Evolutionary conservation across 2,888 invertebrate species (phyloP).

Genomic region (Tetragonula carbonaria): DNA sequence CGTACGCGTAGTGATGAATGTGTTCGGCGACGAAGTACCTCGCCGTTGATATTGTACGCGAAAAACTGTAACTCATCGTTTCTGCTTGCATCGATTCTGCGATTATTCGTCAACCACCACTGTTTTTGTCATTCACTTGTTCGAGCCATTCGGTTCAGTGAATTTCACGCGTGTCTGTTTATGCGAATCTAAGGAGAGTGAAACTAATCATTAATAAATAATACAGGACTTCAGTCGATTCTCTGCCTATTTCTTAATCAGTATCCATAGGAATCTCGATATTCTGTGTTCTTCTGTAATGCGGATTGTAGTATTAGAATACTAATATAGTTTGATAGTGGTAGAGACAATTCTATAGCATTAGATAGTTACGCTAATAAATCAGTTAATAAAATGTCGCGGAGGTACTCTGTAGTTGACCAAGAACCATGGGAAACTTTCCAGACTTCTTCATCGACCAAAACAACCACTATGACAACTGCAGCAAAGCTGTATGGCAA

Average conservation of each 20-base stretch:
- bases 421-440: slow-evolving; percentile 80
- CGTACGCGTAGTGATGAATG: slow-evolving; percentile 34
- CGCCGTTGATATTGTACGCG: slow-evolving; percentile 27
- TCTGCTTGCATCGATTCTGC: not conserved
- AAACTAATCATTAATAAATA: slow-evolving; percentile 9
- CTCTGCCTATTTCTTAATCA: not conserved
- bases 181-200: slow-evolving; percentile 17
- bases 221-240: not conserved
- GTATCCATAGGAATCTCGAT: not conserved
- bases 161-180: slow-evolving; percentile 7
- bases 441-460: slow-evolving; percentile 95
- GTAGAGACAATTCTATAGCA: not conserved
- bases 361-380: not conserved
- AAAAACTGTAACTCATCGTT: slow-evolving; percentile 28
- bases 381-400: slow-evolving; percentile 55
- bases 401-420: slow-evolving; percentile 68
- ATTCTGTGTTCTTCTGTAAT: not conserved
- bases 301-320: slow-evolving; percentile 2
- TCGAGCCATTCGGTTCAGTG: not conserved
- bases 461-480: slow-evolving; percentile 95
- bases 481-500: slow-evolving; percentile 95
- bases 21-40: slow-evolving; percentile 43
- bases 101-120: not conserved
- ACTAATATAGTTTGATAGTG: slow-evolving; percentile 13
- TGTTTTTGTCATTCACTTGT: slow-evolving; percentile 4